Evolutionary conservation across 1,140 invertebrate genomes (phyloP), one percentile per base, ranked within the genome.

Genomic region (Zophobas morio): DNA sequence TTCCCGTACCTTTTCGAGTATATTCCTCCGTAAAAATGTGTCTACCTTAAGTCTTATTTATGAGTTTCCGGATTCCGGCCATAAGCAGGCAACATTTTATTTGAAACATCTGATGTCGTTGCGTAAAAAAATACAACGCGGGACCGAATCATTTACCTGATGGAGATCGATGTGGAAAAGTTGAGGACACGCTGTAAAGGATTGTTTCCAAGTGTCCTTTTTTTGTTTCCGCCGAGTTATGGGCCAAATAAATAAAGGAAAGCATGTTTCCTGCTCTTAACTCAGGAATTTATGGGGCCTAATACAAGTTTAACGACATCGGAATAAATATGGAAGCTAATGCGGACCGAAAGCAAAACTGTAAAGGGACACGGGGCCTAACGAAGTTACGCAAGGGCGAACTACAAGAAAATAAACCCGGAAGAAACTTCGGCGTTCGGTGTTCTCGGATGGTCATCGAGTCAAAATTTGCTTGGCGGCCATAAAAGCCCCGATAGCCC

Each of bases 21-120:
- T 66, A 66, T 66, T 66, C 60, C 60, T 66, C 42, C 37, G 60
- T 66, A 66, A 66, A 66, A 66, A 66, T 66, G 60, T 66, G 60
- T 66, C 60, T 66, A n/a, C 60, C 60, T 47, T 66, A 66, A 66
- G 60, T 66, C 60, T 66, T 66, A 66, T 66, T 66, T 66, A 66
- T 66, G 60, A 40, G 60, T 66, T 66, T 66, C 60, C 60, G 60
- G 60, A 66, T 66, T 66, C 39, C 33, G 60, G 39, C 60, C 42
- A 66, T 66, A 66, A 66, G 39, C 60, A 66, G 60, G 33, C 40
- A 66, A 66, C 39, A 66, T 66, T 66, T 66, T 40, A 66, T 40
- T 66, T 66, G 37, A 66, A 66, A 66, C 60, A 66, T 66, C 1
- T 66, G 60, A 40, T 66, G 60, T 66, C 60, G 42, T 66, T 42